These are phyloP conservation scores for Prunella fulvescens DNA, from an alignment of 2,113 vertebrate genomes.

Conservation along the genomic window DNA sequence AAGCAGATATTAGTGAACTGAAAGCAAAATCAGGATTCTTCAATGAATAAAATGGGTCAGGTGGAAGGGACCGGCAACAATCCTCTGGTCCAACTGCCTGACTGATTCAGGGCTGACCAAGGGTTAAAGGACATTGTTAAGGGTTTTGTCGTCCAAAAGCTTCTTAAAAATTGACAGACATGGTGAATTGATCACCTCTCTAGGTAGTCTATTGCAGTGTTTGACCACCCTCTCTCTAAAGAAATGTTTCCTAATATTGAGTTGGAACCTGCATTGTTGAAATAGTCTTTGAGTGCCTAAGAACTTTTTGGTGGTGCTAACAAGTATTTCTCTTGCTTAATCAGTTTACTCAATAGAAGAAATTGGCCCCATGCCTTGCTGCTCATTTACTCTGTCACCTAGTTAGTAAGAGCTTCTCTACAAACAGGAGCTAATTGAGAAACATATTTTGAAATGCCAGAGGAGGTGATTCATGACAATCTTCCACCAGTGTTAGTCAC, in stretches of 20 bases:
- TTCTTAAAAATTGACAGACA: background rate
- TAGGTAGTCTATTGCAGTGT: background rate
- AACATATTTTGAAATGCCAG: background rate
- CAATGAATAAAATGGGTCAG: background rate
- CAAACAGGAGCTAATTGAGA: background rate
- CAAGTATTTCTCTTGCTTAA: background rate
- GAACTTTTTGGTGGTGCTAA: background rate
- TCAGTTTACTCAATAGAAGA: background rate
- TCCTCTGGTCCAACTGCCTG: background rate
- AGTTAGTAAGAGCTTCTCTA: background rate
- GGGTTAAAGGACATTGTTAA: background rate
- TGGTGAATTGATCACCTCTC: background rate
- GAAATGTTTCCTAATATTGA: background rate
- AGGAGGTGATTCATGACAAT: background rate
- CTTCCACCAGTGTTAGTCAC: background rate
- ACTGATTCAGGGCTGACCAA: background rate
- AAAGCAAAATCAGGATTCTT: background rate
- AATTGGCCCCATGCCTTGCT: background rate
- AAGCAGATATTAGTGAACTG: background rate
- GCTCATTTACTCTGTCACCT: background rate
- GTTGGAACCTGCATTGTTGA: background rate
- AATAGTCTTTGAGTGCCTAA: background rate
- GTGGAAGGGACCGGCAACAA: background rate
- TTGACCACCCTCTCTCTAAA: background rate
- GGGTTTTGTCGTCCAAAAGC: background rate